Evolutionary conservation across 2,888 invertebrate species (phyloP).

Genomic region (Oscheius sp.): DNA sequence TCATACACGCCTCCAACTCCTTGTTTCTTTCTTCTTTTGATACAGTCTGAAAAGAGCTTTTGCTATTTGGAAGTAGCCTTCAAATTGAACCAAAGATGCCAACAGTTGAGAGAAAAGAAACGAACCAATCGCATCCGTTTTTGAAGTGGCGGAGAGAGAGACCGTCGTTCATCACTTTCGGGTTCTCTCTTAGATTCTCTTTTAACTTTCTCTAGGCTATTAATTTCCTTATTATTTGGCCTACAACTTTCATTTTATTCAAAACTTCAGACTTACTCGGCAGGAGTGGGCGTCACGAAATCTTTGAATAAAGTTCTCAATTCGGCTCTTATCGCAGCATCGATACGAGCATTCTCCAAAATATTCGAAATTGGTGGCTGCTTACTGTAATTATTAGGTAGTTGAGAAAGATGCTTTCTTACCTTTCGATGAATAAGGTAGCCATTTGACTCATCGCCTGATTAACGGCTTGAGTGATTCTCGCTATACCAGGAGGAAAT

Average conservation of each 20-base stretch:
- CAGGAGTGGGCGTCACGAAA: constrained; percentile 32
- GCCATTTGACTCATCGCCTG: constrained; percentile 21
- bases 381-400: neutral
- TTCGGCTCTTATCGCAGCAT: constrained; percentile 40
- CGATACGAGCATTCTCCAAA: constrained; percentile 49
- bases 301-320: constrained; percentile 45
- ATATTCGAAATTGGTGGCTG: constrained; percentile 21
- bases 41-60: constrained; percentile 19
- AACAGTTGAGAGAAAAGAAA: neutral
- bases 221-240: neutral
- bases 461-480: neutral
- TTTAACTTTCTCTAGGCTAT: neutral
- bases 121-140: neutral
- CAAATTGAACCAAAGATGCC: neutral
- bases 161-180: constrained; percentile 4
- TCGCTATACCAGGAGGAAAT: neutral
- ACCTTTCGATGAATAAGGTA: constrained; percentile 11
- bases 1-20: constrained; percentile 19
- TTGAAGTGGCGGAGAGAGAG: neutral
- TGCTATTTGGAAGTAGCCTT: no score
- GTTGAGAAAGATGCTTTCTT: neutral
- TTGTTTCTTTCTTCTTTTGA: constrained; percentile 25
- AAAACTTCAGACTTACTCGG: neutral
- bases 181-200: neutral
- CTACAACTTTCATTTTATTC: no score